phyloP scores from a whole-genome alignment of 2,888 invertebrate genomes.

The Hymenopus coronatus region DNA sequence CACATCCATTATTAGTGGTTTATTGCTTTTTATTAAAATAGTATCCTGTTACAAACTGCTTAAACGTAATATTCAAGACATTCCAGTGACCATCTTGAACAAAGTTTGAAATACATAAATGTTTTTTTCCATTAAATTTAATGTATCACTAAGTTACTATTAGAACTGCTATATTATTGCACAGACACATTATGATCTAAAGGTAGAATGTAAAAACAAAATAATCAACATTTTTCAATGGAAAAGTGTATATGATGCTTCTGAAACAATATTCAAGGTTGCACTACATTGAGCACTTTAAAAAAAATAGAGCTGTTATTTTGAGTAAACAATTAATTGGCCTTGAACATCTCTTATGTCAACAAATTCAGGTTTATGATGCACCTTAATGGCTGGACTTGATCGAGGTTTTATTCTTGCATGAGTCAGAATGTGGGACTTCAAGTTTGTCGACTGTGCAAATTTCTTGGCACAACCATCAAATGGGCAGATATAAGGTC shows the following conservation, averaged over 20 bases:
- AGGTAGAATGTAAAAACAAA: not conserved
- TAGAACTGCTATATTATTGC: not conserved
- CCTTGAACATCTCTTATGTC: not conserved
- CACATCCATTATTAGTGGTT: too few species aligned
- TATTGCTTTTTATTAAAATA: too few species aligned
- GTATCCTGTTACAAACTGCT: too few species aligned
- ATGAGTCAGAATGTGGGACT: conserved; percentile 58
- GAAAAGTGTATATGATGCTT: not conserved
- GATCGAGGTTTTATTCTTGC: conserved; percentile 45
- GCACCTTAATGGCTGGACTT: not conserved
- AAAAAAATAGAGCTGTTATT: not conserved
- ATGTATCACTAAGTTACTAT: not conserved
- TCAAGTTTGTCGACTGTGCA: conserved; percentile 58
- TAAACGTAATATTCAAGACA: not conserved
- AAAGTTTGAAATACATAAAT: not conserved
- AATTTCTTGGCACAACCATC: conserved; percentile 58
- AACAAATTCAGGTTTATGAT: not conserved
- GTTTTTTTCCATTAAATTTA: not conserved
- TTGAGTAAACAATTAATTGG: not conserved
- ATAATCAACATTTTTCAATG: not conserved
- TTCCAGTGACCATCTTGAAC: not conserved
- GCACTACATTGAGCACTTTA: not conserved
- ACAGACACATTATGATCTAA: not conserved
- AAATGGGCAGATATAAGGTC: conserved; percentile 57
- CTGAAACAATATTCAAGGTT: not conserved